A percentile compares a stretch with the other conserved stretches of the same genome.
Evolutionary conservation across 2,113 vertebrate genomes (phyloP).

Genomic region (Tympanuchus pallidicinctus): DNA sequence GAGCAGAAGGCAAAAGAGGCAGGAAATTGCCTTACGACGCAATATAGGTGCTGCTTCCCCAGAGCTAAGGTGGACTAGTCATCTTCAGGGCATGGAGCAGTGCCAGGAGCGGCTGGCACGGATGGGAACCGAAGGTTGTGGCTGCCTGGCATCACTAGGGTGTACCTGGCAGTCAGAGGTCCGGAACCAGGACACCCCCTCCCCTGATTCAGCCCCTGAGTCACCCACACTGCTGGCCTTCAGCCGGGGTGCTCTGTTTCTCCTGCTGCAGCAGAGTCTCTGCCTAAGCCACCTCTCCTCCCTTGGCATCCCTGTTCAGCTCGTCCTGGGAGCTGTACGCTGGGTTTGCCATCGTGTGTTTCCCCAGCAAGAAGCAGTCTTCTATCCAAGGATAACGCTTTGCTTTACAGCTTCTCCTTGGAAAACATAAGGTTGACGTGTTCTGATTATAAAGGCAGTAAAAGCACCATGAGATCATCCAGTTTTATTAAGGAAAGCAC

Average conservation of each 20-base stretch:
- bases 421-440: neutral
- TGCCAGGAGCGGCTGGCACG: neutral
- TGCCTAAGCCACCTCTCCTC: neutral
- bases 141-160: neutral
- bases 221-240: neutral
- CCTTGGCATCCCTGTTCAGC: neutral
- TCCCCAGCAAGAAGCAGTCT: neutral
- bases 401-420: neutral
- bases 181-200: neutral
- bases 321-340: rapidly evolving
- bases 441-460: neutral
- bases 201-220: neutral
- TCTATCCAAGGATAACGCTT: neutral
- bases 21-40: neutral
- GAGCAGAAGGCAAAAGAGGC: neutral
- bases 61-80: neutral
- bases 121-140: rapidly evolving
- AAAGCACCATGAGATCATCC: neutral
- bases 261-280: neutral
- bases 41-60: neutral
- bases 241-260: neutral
- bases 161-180: neutral
- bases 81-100: neutral
- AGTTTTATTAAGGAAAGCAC: neutral
- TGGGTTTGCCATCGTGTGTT: neutral